Base-by-base conservation (phyloP, 1,140 invertebrate genomes). In the Phortica variegata region DNA sequence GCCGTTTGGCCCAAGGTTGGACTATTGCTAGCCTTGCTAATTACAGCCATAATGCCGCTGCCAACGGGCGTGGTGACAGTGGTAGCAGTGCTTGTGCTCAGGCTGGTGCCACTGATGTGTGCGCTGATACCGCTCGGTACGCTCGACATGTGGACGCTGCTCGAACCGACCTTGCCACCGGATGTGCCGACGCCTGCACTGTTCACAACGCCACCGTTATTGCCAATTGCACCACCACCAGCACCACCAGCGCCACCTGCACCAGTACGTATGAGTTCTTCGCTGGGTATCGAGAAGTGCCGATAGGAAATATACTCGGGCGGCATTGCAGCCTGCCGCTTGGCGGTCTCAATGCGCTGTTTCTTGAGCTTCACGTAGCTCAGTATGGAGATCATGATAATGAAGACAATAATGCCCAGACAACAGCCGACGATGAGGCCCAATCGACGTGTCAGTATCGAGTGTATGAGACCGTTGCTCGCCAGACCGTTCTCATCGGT, bases 301-400 rank as follows among this genome's bases (percentile, higher is more conserved):
- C 86, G 76, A 68, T 90, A 90, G 12, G 86, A 87, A 54, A 89
- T 82, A 61, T 87, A 90, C 52, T 89, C 87, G 2, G 83, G 82
- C 4, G 83, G 83, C 54, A 79, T 56, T 1, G 78, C 71, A 13
- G 78, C 77, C 60, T 84, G 83, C 23, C 84, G 74, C 77, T 91
- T 91, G 3, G 84, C 80, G 6, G 84, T 82, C 40, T 85, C 83
- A 13, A 76, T 66, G 12, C 89, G 78, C 57, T 89, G 87, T 73
- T 91, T 91, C 72, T 91, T 91, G 49, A 91, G 83, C 70, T 92
- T 90, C 53, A 92, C 83, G 70, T 91, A 92, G 15, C 88, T 88
- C n/a, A 93, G 78, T 19, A 88, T 83, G 2, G 89, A 87, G 2
- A 91, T 85, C 49, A 92, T 79, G 1, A 91, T 83, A 15, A 93